Base-by-base conservation (phyloP, 2,113 vertebrate genomes). In the Aptenodytes forsteri region DNA sequence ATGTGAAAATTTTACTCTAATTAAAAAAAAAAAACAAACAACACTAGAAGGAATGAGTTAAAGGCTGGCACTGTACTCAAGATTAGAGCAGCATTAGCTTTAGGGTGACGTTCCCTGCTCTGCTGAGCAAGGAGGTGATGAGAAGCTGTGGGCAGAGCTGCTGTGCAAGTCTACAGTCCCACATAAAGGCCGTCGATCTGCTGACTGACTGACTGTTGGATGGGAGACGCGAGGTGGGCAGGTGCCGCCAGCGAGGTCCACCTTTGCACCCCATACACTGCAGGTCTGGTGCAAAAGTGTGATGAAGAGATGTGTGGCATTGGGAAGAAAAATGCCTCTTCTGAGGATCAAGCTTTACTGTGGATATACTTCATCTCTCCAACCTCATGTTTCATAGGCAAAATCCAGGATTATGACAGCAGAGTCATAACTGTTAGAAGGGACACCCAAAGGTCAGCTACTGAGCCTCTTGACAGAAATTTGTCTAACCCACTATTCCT, bases 261-360 rank as follows among this genome's bases (percentile, higher is more conserved):
- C 30, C 5, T 30, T 32, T 49, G 30, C 55, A 20, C 14, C 44
- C 29, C 13, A 9, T 12, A 20, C 0, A 0, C 34, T 52, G 20
- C 4, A 44, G 44, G 7, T 27, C 29, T 85, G 26, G 11, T 16
- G 40, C 3, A 4, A 71, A 47, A 36, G 36, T 4, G 8, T 12
- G 5, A 20, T 44, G 26, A 50, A n/a, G 47, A 56, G 9, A 22
- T 50, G 27, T 3, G 16, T 38, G 22, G 7, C 1, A 1, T 18
- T 19, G 13, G 65, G 52, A 70, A 77, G 46, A 83, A 29, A 92
- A 86, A 66, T 38, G 13, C 8, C 26, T 52, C 26, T 49, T 46
- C n/a, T 84, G 52, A 87, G 34, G 29, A 78, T 47, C 19, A 54
- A 1, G 2, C 20, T 62, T 76, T 42, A 61, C 42, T 56, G 8